Evolutionary conservation across 1,140 invertebrate genomes (phyloP).

Genomic region (Chironomus striatipennis): DNA sequence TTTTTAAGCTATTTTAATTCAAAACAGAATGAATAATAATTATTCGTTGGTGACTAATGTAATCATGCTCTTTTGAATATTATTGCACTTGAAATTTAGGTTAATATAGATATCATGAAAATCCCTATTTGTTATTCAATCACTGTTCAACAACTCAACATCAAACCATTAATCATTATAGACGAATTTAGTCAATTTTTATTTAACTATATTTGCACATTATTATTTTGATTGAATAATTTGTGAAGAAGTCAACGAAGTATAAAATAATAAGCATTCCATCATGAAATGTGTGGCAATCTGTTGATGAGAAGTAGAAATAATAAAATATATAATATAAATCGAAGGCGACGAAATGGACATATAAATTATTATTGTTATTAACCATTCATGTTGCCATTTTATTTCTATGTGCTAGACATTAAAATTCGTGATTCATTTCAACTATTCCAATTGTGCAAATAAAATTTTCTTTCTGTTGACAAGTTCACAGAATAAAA

Average conservation of each 20-base stretch:
- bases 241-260: too few species aligned
- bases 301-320: not conserved
- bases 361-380: not conserved
- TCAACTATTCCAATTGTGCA: not conserved
- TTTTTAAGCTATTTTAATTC: too few species aligned
- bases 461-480: too few species aligned
- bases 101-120: slow-evolving; percentile 10
- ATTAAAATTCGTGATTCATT: not conserved
- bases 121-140: not conserved
- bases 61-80: not conserved
- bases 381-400: not conserved
- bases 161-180: too few species aligned
- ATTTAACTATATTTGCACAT: too few species aligned
- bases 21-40: too few species aligned
- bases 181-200: too few species aligned
- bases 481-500: too few species aligned
- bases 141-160: too few species aligned
- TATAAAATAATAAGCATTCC: not conserved
- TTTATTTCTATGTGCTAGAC: not conserved
- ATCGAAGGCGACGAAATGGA: not conserved
- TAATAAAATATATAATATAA: not conserved
- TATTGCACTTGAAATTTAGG: not conserved
- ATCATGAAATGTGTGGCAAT: slow-evolving; percentile 16
- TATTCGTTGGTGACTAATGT: too few species aligned
- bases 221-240: too few species aligned